Evolutionary conservation across 2,888 invertebrate genomes (phyloP).

Genomic region (Phyto melanocephala): DNA sequence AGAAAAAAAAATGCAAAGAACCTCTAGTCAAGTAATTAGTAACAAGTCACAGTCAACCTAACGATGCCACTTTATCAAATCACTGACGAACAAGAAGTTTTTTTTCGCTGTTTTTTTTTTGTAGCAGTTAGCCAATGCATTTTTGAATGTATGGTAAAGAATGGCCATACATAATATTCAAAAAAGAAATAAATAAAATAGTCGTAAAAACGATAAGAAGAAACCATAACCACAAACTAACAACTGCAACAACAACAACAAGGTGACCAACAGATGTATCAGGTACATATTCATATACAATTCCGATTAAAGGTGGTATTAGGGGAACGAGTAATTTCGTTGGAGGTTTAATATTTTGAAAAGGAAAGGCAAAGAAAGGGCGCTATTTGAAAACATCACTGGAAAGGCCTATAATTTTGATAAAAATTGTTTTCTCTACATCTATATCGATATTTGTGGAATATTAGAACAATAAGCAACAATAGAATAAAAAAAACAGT

Average conservation of each 20-base stretch:
- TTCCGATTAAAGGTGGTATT: neutral
- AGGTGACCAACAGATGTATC: conserved; percentile 49
- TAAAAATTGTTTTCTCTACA: too few species aligned
- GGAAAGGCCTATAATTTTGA: too few species aligned
- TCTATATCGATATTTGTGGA: too few species aligned
- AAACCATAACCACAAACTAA: conserved; percentile 41
- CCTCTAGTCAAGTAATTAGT: conserved; percentile 67
- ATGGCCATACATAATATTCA: conserved; percentile 45
- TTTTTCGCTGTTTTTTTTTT: neutral
- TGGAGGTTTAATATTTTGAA: neutral
- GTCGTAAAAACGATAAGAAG: conserved; percentile 48
- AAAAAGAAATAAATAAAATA: conserved; percentile 50
- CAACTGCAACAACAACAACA: conserved; percentile 40
- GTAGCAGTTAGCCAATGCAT: conserved; percentile 18
- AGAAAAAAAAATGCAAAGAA: conserved; percentile 7
- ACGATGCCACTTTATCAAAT: conserved; percentile 68
- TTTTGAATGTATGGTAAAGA: conserved; percentile 7
- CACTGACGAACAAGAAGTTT: conserved; percentile 53
- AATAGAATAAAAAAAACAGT: too few species aligned
- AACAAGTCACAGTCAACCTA: conserved; percentile 68
- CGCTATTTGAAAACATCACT: too few species aligned
- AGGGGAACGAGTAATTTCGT: neutral
- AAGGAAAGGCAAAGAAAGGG: too few species aligned
- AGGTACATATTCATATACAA: conserved; percentile 3
- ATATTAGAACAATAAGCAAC: too few species aligned